Conservation (phyloP, 2,888 invertebrate species). For the Mechanitis mazaeus region DNA sequence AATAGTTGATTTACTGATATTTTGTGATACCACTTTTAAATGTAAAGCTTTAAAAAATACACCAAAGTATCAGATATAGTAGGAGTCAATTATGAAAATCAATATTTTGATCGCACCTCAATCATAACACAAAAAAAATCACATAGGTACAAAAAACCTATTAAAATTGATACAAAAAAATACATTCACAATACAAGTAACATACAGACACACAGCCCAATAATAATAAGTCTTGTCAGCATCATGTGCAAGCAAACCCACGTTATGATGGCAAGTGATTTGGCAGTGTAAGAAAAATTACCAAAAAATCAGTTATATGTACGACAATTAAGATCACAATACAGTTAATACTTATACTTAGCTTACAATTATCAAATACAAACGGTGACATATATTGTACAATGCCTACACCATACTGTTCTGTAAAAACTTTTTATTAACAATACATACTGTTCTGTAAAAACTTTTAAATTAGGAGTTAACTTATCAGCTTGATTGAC, state of each 20-base stretch:
- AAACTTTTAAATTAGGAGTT: not conserved
- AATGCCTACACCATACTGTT: slow-evolving; percentile 36
- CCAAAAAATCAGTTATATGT: slow-evolving; percentile 54
- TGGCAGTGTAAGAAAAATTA: slow-evolving; percentile 58
- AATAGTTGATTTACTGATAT: too few species aligned
- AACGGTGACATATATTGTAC: slow-evolving; percentile 49
- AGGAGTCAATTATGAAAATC: not conserved
- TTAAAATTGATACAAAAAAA: not conserved
- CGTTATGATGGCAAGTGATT: slow-evolving; percentile 46
- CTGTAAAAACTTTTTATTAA: not conserved
- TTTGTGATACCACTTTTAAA: not conserved
- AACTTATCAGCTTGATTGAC: slow-evolving; percentile 7
- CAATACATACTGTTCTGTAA: slow-evolving; percentile 4
- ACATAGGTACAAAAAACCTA: not conserved
- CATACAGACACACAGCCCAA: slow-evolving; percentile 43
- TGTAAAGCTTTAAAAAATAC: slow-evolving; percentile 1
- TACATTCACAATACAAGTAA: not conserved
- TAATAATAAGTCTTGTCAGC: slow-evolving; percentile 42
- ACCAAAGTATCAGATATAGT: not conserved
- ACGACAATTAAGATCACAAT: slow-evolving; percentile 71
- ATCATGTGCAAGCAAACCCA: slow-evolving; percentile 50
- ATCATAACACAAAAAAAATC: not conserved
- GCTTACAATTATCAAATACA: slow-evolving; percentile 61
- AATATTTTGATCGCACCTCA: not conserved
- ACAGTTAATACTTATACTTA: slow-evolving; percentile 71